Base-by-base conservation (phyloP, 2,888 invertebrate species). In the Acrocyrtus sp. region DNA sequence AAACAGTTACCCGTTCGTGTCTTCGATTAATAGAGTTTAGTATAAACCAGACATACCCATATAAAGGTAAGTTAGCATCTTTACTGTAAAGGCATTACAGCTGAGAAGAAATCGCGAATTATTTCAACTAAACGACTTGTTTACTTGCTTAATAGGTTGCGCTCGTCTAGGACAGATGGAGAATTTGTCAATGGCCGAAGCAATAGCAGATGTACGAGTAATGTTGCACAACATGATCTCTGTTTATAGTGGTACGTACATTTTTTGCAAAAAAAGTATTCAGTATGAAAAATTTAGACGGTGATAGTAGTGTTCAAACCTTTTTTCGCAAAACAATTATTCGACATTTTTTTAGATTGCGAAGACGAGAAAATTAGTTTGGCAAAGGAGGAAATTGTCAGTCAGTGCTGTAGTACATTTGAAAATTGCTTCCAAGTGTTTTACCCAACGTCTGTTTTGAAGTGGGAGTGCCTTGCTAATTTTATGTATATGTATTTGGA, bases 361-460 rank as follows among this genome's bases (percentile, higher is more conserved):
- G 62, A 69, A 26, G 66, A 74, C 56, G 24, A 62, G 3, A 69
- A 57, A 15, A 22, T 70, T 5, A 63, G 48, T 29, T 22, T 68
- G 24, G 77, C 69, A 1, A 68, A 82, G 26, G 81, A 81, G 54
- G 89, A 91, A 34, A 92, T 97, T 77, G 85, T 96, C 63, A 92
- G 92, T 61, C 96, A 98, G 84, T 95, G 95, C 68, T 95, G 96
- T 80, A 89, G 90, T 63, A 95, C 96, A 1, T 94, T 96, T 83
- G 92, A 94, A 1, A 88, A 92, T 2, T 96, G 97, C 83, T 98
- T 96, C 83, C 95, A 97, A 84, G 95, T 95, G 0, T 98, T 98
- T 86, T 97, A 95, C 85, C 97, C 98, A 0, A 96, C 96, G 0
- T 93, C 94, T 0, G 91, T 91, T 62, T 86, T 97, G 60, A 97